These are phyloP conservation scores for Holocentrus rufus DNA, from an alignment of 2,797 vertebrate species.

Conservation along the genomic window DNA sequence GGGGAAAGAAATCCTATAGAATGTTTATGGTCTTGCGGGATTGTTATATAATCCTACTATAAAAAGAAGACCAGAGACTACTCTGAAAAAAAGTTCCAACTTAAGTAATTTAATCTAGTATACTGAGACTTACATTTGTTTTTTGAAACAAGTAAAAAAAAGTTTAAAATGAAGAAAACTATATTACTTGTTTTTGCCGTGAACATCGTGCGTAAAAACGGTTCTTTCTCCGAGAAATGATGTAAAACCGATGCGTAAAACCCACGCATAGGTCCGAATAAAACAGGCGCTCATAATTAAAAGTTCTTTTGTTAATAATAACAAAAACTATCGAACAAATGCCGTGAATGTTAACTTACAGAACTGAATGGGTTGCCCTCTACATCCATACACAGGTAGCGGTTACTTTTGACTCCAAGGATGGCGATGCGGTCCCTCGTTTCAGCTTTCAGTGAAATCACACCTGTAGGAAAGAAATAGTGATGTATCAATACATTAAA, in stretches of 20 bases:
- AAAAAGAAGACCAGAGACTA: too few relatives aligned
- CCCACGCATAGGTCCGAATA: not conserved
- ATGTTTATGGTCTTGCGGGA: too few relatives aligned
- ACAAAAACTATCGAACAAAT: not conserved
- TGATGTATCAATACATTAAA: not conserved
- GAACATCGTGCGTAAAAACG: constrained; percentile 11
- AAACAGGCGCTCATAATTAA: too few relatives aligned
- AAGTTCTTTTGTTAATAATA: too few relatives aligned
- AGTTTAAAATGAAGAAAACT: too few relatives aligned
- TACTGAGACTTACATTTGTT: too few relatives aligned
- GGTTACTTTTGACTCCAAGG: constrained; percentile 89
- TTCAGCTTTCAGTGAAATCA: constrained; percentile 89
- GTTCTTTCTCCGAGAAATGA: not conserved
- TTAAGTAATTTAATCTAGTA: too few relatives aligned
- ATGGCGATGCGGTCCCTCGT: constrained; percentile 89
- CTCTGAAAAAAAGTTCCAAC: too few relatives aligned
- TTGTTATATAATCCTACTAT: too few relatives aligned
- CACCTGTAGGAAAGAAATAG: constrained; percentile 79
- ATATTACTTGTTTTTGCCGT: too few relatives aligned
- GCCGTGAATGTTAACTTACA: constrained; percentile 77
- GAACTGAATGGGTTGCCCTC: constrained; percentile 90
- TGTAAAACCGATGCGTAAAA: constrained; percentile 13
- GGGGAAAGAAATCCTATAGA: too few relatives aligned
- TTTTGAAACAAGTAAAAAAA: too few relatives aligned
- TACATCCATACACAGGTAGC: constrained; percentile 91